Evolutionary conservation across 2,113 vertebrate genomes (phyloP).

Genomic region (Rostratula benghalensis): DNA sequence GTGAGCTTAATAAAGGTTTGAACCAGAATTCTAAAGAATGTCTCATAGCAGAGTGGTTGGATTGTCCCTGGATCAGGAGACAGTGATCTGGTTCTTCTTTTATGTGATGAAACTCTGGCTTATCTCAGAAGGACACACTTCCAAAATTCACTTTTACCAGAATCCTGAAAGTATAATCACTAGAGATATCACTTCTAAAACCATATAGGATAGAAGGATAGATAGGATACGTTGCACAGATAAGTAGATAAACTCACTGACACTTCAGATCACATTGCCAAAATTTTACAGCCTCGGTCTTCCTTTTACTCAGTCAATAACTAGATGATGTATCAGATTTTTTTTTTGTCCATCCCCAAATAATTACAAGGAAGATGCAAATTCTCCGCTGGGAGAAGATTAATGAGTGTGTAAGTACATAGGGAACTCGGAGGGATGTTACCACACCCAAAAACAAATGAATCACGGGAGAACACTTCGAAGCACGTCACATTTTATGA

Average conservation of each 20-base stretch:
- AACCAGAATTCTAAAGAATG: neutral
- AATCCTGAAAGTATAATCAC: neutral
- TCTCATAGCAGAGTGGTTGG: neutral
- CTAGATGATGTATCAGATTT: neutral
- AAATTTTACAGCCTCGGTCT: neutral
- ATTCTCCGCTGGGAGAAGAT: neutral
- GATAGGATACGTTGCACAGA: neutral
- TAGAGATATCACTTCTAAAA: neutral
- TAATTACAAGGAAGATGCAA: neutral
- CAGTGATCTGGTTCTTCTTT: neutral
- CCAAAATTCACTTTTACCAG: neutral
- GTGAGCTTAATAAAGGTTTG: neutral
- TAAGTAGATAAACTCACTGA: neutral
- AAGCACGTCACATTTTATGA: neutral
- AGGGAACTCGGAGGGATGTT: neutral
- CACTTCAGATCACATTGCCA: neutral
- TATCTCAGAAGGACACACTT: neutral
- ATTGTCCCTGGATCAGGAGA: neutral
- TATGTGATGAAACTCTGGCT: neutral
- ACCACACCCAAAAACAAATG: neutral
- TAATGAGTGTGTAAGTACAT: neutral
- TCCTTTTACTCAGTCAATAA: neutral
- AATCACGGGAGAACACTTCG: neutral
- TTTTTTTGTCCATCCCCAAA: neutral
- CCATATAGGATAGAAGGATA: neutral